Percentiles rank a stretch among this genome's conserved stretches.
These are phyloP conservation scores for Antrozous pallidus DNA, from an alignment of 2,797 vertebrate genomes.

Conservation along the genomic window DNA sequence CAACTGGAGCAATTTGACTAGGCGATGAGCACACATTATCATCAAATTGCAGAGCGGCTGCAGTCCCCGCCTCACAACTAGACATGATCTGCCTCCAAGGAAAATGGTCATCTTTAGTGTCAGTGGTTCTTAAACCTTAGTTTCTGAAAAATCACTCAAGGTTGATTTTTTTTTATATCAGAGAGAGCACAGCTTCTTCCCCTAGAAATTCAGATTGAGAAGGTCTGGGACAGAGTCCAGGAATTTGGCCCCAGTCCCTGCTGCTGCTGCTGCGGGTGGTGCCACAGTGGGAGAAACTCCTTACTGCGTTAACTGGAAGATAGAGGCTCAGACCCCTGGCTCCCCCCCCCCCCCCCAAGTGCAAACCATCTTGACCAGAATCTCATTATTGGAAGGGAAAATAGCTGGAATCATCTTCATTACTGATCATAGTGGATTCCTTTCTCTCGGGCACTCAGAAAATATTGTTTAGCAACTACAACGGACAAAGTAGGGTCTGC, in stretches of 20 bases:
- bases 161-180: not conserved
- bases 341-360: not conserved
- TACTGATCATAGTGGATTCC: not conserved
- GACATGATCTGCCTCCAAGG: constrained; percentile 6
- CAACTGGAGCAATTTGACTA: not conserved
- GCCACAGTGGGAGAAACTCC: not conserved
- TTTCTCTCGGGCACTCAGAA: not conserved
- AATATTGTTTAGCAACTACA: not conserved
- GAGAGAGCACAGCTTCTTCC: not conserved
- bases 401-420: not conserved
- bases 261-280: not conserved
- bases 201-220: not conserved
- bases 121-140: not conserved
- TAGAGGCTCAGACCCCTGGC: not conserved
- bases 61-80: not conserved
- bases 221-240: constrained; percentile 9
- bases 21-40: constrained; percentile 41
- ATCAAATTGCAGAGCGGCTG: not conserved
- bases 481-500: not conserved
- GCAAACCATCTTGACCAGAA: not conserved
- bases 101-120: not conserved
- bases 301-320: not conserved
- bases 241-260: not conserved
- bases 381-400: not conserved
- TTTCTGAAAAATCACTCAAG: not conserved